Evolutionary conservation across 2,797 vertebrate species (phyloP).

Genomic region (Sylvia borin): DNA sequence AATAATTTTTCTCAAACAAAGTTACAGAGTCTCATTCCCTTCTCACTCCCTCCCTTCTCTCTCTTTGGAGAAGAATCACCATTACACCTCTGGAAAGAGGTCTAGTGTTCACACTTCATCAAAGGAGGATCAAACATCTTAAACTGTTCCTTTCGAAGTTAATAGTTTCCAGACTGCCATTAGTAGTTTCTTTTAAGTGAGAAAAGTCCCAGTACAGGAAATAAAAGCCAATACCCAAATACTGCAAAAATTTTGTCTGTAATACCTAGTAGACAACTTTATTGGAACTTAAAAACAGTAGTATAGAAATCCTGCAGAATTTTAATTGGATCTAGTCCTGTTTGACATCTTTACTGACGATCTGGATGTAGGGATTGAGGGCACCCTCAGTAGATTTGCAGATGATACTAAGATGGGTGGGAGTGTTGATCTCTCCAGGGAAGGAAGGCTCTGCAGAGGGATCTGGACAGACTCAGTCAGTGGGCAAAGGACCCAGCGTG

Average conservation of each 20-base stretch:
- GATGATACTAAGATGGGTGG: not conserved
- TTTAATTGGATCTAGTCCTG: rapidly evolving
- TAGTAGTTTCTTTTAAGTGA: constrained; percentile 42
- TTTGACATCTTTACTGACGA: not conserved
- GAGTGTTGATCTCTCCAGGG: rapidly evolving
- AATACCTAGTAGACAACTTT: constrained; percentile 37
- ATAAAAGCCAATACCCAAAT: constrained; percentile 47
- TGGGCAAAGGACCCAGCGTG: not conserved
- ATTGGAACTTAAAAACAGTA: not conserved
- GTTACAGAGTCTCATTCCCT: not conserved
- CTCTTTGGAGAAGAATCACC: constrained; percentile 32
- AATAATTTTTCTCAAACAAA: constrained; percentile 55
- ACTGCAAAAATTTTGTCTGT: constrained; percentile 9
- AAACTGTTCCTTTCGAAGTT: constrained; percentile 67
- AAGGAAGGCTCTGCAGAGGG: not conserved
- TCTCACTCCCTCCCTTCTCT: not conserved
- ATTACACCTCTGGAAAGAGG: constrained; percentile 40
- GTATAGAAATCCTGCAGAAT: not conserved
- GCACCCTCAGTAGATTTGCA: not conserved
- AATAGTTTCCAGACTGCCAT: constrained; percentile 70
- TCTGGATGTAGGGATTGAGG: not conserved
- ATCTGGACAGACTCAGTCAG: not conserved
- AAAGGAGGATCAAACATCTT: constrained; percentile 71
- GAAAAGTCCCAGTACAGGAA: constrained; percentile 42
- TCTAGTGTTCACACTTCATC: constrained; percentile 74